Evolutionary conservation across 35 echinoderm and acorn worm genomes (phyloP).

Genomic region (Lytechinus pictus): DNA sequence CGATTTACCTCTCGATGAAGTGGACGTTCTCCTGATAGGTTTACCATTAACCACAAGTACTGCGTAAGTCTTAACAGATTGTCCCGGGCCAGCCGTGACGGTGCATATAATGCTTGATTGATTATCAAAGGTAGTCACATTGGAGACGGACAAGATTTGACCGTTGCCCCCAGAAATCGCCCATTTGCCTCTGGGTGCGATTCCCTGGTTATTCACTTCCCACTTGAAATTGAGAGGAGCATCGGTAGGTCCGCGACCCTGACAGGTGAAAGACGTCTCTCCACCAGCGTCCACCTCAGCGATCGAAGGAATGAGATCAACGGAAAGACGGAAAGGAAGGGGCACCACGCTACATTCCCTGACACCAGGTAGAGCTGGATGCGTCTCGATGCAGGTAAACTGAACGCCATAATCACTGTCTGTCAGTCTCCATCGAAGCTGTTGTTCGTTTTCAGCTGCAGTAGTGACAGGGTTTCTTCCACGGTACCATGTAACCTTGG

Average conservation of each 20-base stretch:
- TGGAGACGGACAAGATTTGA: background rate
- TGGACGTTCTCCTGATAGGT: background rate
- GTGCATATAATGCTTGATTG: conserved; percentile 37
- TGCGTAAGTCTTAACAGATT: conserved; percentile 38
- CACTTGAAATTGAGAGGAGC: conserved; percentile 5
- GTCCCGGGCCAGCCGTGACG: conserved; percentile 39
- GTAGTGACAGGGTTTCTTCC: background rate
- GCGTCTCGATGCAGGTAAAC: conserved; percentile 22
- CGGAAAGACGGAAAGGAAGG: conserved; percentile 34
- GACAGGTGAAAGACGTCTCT: conserved; percentile 22
- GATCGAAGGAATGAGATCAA: background rate
- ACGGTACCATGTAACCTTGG: conserved; percentile 22
- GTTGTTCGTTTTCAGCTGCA: background rate
- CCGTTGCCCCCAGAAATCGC: conserved; percentile 13
- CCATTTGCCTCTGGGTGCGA: background rate
- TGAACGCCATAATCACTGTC: conserved; percentile 7
- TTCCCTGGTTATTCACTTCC: background rate
- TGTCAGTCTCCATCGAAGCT: background rate
- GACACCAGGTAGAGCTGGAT: background rate
- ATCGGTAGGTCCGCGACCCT: background rate
- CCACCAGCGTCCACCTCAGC: background rate
- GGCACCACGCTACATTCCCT: conserved; percentile 38
- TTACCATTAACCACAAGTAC: conserved; percentile 13
- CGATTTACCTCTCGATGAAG: background rate
- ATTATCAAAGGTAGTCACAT: background rate